A percentile compares a stretch with the other conserved stretches of the same genome.
phyloP scores from a whole-genome alignment of 2,797 vertebrate genomes.

The Tokudaia tokunoshimensis region DNA sequence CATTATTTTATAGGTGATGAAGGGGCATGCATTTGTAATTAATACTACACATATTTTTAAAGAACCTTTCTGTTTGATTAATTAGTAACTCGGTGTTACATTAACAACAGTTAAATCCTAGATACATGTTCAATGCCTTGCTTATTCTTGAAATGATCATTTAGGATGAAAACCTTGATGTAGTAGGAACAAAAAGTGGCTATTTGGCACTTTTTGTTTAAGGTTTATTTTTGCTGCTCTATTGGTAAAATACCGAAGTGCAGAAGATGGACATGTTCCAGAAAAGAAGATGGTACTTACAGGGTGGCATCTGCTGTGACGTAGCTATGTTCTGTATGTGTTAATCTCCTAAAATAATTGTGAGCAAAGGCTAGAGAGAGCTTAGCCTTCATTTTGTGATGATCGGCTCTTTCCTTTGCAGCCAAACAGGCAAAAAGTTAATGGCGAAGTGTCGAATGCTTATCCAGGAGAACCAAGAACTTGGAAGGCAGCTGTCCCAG shows the following conservation, averaged over 20 bases:
- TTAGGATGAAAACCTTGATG: slow-evolving; percentile 4
- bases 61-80: slow-evolving; percentile 36
- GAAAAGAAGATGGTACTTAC: slow-evolving; percentile 84
- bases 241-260: slow-evolving; percentile 64
- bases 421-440: slow-evolving; percentile 99
- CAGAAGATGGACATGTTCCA: slow-evolving; percentile 83
- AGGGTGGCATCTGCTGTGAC: slow-evolving; percentile 85
- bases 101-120: slow-evolving; percentile 52
- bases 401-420: slow-evolving; percentile 99
- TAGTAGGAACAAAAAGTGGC: slow-evolving; percentile 66
- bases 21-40: background rate
- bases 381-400: slow-evolving; percentile 95
- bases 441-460: slow-evolving; percentile 99
- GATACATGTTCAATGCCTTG: slow-evolving; percentile 21
- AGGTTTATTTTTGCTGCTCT: slow-evolving; percentile 84
- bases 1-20: background rate
- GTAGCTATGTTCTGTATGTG: slow-evolving; percentile 80
- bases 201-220: slow-evolving; percentile 79
- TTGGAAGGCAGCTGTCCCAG: slow-evolving; percentile 99
- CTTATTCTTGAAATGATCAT: slow-evolving; percentile 46
- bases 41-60: background rate
- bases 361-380: slow-evolving; percentile 82
- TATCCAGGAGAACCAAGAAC: slow-evolving; percentile 99
- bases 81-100: slow-evolving; percentile 8
- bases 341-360: slow-evolving; percentile 77